A percentile compares a stretch with the other conserved stretches of the same genome.
Conservation (phyloP, 2,797 vertebrate genomes). For the Sebastes nivosus region DNA sequence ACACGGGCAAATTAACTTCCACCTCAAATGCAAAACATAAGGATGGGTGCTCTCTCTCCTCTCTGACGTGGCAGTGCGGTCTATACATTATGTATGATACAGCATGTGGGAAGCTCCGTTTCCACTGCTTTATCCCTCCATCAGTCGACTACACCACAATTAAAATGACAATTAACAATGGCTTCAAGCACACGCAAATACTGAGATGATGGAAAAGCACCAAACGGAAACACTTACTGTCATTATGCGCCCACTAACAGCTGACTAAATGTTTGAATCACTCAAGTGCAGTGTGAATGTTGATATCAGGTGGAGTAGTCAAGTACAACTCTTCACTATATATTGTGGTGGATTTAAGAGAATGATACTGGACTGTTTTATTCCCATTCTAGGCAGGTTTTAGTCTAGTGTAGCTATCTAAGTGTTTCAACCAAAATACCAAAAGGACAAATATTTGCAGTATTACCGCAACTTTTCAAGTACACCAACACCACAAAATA, state of each 20-base stretch:
- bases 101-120: conserved; percentile 6
- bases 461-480: neutral
- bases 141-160: conserved; percentile 2
- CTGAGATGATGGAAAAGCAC: conserved; percentile 8
- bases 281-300: neutral
- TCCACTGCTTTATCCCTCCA: conserved; percentile 2
- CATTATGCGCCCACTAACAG: neutral
- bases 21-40: conserved; percentile 37
- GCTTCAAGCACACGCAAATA: neutral
- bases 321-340: neutral
- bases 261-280: conserved; percentile 2
- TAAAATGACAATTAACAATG: conserved; percentile 22
- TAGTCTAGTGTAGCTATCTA: neutral
- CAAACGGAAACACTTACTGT: neutral
- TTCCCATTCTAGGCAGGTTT: neutral
- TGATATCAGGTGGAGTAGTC: neutral
- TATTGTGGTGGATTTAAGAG: neutral
- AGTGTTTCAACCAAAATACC: too few species aligned
- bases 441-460: neutral
- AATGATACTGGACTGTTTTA: neutral
- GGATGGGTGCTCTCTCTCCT: neutral
- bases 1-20: conserved; percentile 17
- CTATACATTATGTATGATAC: neutral
- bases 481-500: neutral
- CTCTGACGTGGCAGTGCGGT: neutral